These are phyloP conservation scores for Coronaproctus castanopsis DNA, from an alignment of 2,888 invertebrate genomes.

Conservation along the genomic window DNA sequence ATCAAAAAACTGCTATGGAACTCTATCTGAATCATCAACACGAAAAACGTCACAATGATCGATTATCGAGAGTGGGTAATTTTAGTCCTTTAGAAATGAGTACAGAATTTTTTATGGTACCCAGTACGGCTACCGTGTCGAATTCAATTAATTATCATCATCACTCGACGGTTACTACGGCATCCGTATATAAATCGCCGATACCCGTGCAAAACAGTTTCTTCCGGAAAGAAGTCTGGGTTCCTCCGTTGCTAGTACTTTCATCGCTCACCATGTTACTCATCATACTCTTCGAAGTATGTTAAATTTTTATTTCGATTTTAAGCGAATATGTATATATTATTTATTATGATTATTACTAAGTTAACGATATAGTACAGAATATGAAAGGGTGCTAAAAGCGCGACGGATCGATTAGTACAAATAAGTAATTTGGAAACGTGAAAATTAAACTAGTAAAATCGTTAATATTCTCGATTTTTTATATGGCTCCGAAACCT, in stretches of 20 bases:
- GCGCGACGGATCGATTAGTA: too few species aligned
- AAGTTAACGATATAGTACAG: background rate
- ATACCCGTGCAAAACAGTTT: conserved; percentile 23
- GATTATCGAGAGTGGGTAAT: conserved; percentile 1
- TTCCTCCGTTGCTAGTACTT: conserved; percentile 66
- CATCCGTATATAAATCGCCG: conserved; percentile 27
- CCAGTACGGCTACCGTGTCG: conserved; percentile 31
- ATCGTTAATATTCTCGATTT: too few species aligned
- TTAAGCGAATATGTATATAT: background rate
- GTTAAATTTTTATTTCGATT: background rate
- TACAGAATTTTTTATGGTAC: conserved; percentile 64
- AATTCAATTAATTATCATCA: conserved; percentile 29
- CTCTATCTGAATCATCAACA: too few species aligned
- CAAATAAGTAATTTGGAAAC: too few species aligned
- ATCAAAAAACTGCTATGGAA: too few species aligned
- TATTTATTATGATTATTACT: background rate
- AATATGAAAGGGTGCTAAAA: too few species aligned
- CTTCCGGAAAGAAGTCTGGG: conserved; percentile 60
- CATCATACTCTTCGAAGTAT: conserved; percentile 65
- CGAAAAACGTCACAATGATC: too few species aligned
- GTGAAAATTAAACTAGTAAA: too few species aligned
- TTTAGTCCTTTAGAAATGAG: conserved; percentile 46
- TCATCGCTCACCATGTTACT: conserved; percentile 65
- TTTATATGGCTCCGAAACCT: too few species aligned
- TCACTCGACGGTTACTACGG: conserved; percentile 30